phyloP scores from a whole-genome alignment of 2,113 vertebrate genomes.

The Marmota monax region DNA sequence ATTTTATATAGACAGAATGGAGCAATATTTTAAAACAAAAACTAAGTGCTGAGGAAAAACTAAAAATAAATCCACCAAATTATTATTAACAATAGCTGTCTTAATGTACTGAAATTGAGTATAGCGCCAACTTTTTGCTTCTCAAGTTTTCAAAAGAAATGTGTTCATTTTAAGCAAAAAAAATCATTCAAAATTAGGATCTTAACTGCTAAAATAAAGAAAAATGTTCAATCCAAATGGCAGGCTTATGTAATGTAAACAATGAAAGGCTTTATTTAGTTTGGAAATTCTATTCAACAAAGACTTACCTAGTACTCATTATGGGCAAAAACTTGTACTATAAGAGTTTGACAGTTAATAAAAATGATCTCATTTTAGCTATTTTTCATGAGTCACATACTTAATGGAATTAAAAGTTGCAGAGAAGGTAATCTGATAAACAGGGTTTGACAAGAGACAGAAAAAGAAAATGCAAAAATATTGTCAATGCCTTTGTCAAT shows the following conservation, averaged over 20 bases:
- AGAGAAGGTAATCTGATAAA: not conserved
- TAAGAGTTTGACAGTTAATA: not conserved
- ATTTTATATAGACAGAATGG: not conserved
- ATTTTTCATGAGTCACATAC: not conserved
- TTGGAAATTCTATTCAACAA: constrained; percentile 2
- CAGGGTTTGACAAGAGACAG: not conserved
- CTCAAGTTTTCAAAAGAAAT: constrained; percentile 26
- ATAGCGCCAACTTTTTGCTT: not conserved
- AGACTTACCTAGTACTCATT: not conserved
- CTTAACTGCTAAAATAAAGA: not conserved
- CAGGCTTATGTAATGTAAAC: not conserved
- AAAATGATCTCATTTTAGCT: not conserved
- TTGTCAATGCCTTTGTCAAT: not conserved
- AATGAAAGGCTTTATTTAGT: not conserved
- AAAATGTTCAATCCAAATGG: not conserved
- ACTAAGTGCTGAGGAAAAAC: not conserved
- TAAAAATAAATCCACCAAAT: not conserved
- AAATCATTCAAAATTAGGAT: not conserved
- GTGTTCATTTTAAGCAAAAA: not conserved
- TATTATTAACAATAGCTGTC: not conserved
- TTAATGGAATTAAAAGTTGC: constrained; percentile 13
- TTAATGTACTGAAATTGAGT: not conserved
- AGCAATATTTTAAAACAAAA: constrained; percentile 50
- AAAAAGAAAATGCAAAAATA: not conserved
- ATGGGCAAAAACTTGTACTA: not conserved